These are phyloP conservation scores for Ceuthmochares aereus DNA, from an alignment of 2,113 vertebrate genomes.

Conservation along the genomic window DNA sequence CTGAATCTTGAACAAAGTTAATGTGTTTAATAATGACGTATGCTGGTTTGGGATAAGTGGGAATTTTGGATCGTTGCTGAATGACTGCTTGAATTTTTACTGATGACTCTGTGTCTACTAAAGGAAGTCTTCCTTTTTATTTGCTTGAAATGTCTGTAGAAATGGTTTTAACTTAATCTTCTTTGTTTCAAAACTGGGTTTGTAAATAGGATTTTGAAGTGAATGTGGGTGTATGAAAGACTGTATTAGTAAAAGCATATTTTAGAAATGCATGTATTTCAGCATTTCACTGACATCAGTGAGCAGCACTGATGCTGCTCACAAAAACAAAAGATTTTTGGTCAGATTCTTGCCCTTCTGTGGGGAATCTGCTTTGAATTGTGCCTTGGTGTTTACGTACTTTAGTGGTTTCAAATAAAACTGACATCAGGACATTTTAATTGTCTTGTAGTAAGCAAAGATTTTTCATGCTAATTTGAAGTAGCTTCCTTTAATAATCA, in stretches of 20 bases:
- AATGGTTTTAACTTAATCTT: neutral
- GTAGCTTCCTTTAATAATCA: neutral
- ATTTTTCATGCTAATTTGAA: slow-evolving; percentile 23
- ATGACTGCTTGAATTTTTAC: neutral
- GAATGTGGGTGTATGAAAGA: neutral
- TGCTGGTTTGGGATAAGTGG: neutral
- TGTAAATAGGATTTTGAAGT: neutral
- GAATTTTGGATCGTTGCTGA: neutral
- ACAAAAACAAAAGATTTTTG: neutral
- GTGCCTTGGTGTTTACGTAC: neutral
- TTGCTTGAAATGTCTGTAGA: neutral
- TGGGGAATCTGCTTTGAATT: neutral
- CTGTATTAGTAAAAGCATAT: neutral
- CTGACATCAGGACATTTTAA: neutral
- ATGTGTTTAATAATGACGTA: fast-evolving
- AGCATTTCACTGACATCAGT: neutral
- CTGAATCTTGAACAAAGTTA: neutral
- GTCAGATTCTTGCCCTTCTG: neutral
- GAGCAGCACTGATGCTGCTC: neutral
- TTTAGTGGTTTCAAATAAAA: neutral
- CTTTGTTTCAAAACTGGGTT: neutral
- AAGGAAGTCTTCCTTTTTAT: neutral
- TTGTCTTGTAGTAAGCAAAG: neutral
- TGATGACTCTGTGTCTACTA: neutral
- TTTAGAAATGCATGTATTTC: neutral